These are phyloP conservation scores for Hydropsyche betteni DNA, from an alignment of 2,888 invertebrate genomes.

Conservation along the genomic window DNA sequence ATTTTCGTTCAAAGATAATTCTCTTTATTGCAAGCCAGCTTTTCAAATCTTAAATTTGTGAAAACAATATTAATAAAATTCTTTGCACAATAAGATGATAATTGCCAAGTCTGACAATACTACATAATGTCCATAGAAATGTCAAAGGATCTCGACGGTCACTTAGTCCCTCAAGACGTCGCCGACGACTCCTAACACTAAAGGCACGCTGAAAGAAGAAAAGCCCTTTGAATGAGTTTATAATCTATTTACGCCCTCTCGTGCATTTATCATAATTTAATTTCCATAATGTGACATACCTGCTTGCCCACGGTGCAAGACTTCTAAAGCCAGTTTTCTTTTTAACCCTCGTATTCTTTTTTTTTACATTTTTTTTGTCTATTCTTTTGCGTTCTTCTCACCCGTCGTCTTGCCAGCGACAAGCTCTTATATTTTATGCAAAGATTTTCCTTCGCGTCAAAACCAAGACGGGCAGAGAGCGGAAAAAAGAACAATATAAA, in stretches of 20 bases:
- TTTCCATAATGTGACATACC: slow-evolving; percentile 51
- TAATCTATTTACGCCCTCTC: slow-evolving; percentile 52
- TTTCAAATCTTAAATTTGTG: too few species aligned
- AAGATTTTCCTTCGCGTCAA: slow-evolving; percentile 31
- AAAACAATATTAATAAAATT: too few species aligned
- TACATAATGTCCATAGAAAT: too few species aligned
- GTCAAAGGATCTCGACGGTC: slow-evolving; percentile 18
- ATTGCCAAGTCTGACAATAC: too few species aligned
- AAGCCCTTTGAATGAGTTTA: slow-evolving; percentile 52
- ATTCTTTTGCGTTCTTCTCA: slow-evolving; percentile 33
- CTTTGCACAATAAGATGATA: too few species aligned
- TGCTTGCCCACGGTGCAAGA: slow-evolving; percentile 45
- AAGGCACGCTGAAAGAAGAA: slow-evolving; percentile 42
- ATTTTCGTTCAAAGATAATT: too few species aligned
- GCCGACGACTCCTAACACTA: slow-evolving; percentile 13
- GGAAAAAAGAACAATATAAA: slow-evolving; percentile 17
- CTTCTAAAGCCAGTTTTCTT: slow-evolving; percentile 42
- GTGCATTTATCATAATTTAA: slow-evolving; percentile 52
- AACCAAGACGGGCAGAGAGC: neutral
- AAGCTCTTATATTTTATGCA: slow-evolving; percentile 42
- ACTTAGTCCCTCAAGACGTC: slow-evolving; percentile 25
- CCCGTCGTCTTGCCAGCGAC: slow-evolving; percentile 34
- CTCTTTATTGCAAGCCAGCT: too few species aligned
- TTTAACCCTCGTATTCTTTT: slow-evolving; percentile 43
- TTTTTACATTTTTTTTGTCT: slow-evolving; percentile 23